Evolutionary conservation across 2,113 vertebrate genomes (phyloP), one percentile per base, ranked within the genome.

Genomic region (Agelaius tricolor): DNA sequence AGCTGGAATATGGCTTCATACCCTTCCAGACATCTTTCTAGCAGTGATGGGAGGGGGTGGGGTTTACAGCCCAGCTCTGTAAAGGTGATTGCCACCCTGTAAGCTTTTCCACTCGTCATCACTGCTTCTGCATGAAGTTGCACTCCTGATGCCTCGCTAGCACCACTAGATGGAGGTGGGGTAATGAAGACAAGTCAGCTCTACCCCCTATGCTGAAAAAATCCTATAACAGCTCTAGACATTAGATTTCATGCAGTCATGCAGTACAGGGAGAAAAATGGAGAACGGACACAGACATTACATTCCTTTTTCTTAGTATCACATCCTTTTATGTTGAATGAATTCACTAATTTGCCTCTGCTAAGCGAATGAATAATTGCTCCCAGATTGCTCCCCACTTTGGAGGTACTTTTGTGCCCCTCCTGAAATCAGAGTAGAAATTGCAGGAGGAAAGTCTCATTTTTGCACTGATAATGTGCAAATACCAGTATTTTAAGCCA

Each of bases 161-260:
- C 54, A 68, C 23, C 28, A 21, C 15, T 43, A 41, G 17, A 13
- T 66, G 46, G 68, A 82, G 35, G 18, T 46, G 46, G 20, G 27
- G 80, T 61, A n/a, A 33, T 43, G 49, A 75, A 35, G 12, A 55
- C 15, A 30, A 30, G 31, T 43, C 24, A 22, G 23, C 35, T 76
- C 51, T 66, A 49, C 4, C 6, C 6, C 24, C 39, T 52, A 6
- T 30, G 14, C 19, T 41, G 41, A 26, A 61, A 67, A 54, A 69
- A 16, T 6, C 2, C 16, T 59, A 0, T 37, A 19, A 2, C 16
- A 61, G 31, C 31, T 72, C 17, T 15, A 55, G 49, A 78, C 1
- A 1, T 59, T 33, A 35, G n/a, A 35, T 55, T 72, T 79, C 13
- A 15, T 31, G 23, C 16, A 35, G 23, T 39, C 23, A 28, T 41